Percentiles rank a stretch among this genome's conserved stretches.
Conservation (phyloP, 2,888 invertebrate species). For the Molanna angustata region DNA sequence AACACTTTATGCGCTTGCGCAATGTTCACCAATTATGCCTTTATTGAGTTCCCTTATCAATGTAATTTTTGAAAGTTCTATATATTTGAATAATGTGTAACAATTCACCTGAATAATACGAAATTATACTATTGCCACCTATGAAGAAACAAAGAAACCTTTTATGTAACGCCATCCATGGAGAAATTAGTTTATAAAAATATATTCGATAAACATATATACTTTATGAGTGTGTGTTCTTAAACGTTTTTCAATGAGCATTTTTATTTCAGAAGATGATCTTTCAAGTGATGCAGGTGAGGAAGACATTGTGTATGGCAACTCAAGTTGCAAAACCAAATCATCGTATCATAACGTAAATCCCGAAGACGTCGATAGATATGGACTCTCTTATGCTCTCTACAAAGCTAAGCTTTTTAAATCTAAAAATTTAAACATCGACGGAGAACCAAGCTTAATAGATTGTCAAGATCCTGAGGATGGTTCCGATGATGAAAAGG, state of each 20-base stretch:
- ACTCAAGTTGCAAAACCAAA: conserved; percentile 37
- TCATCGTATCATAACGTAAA: conserved; percentile 36
- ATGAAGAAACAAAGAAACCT: too few species aligned
- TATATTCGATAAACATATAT: too few species aligned
- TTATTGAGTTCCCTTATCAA: too few species aligned
- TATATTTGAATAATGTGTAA: too few species aligned
- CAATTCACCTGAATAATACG: too few species aligned
- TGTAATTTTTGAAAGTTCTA: too few species aligned
- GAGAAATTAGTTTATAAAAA: too few species aligned
- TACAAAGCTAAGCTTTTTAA: conserved; percentile 54
- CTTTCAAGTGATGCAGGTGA: conserved; percentile 52
- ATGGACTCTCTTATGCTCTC: conserved; percentile 64
- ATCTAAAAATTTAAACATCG: conserved; percentile 4
- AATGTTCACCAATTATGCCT: too few species aligned
- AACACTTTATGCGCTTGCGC: too few species aligned
- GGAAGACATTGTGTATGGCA: conserved; percentile 46
- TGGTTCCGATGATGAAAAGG: neutral
- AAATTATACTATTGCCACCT: too few species aligned
- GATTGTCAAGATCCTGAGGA: conserved; percentile 9
- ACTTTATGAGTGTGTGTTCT: too few species aligned
- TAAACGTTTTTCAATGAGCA: neutral
- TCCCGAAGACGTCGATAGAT: conserved; percentile 56
- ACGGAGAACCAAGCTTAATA: conserved; percentile 16
- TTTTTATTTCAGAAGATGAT: conserved; percentile 37
- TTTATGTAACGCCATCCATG: too few species aligned